phyloP scores from a whole-genome alignment of 2,888 invertebrate species.

The Sericinus montela region DNA sequence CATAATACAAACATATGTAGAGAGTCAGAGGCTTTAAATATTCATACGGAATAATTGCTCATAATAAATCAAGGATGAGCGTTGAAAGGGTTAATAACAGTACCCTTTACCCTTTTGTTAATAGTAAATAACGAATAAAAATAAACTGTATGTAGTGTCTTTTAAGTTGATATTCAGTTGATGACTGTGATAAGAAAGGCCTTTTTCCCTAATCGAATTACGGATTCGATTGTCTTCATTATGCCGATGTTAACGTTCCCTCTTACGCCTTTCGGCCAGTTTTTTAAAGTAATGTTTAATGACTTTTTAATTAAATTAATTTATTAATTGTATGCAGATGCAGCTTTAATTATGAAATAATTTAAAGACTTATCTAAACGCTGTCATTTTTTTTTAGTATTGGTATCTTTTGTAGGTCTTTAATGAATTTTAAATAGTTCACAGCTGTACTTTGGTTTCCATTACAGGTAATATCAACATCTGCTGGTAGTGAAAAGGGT shows the following conservation, averaged over 20 bases:
- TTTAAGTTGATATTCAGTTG: not conserved
- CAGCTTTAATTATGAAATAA: too few relatives aligned
- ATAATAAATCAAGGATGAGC: conserved; percentile 64
- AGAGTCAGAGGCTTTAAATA: conserved; percentile 22
- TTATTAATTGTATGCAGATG: not conserved
- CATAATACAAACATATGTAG: conserved; percentile 24
- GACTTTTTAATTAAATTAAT: conserved; percentile 1
- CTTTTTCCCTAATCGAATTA: not conserved
- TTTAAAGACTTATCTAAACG: too few relatives aligned
- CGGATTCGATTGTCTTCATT: conserved; percentile 41
- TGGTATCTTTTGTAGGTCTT: too few relatives aligned
- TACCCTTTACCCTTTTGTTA: conserved; percentile 51
- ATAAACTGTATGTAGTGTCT: conserved; percentile 14
- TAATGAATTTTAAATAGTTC: too few relatives aligned
- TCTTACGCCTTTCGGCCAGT: conserved; percentile 5
- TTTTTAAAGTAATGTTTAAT: not conserved
- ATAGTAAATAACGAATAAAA: conserved; percentile 20
- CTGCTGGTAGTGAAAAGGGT: too few relatives aligned
- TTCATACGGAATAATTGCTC: conserved; percentile 44
- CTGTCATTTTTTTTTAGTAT: too few relatives aligned
- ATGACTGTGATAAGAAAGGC: not conserved
- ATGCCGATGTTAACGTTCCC: conserved; percentile 37
- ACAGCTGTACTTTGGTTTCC: too few relatives aligned
- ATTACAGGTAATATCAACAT: too few relatives aligned
- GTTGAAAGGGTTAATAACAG: conserved; percentile 61